These are phyloP conservation scores for Euplexia lucipara DNA, from an alignment of 2,888 invertebrate genomes.

Conservation along the genomic window DNA sequence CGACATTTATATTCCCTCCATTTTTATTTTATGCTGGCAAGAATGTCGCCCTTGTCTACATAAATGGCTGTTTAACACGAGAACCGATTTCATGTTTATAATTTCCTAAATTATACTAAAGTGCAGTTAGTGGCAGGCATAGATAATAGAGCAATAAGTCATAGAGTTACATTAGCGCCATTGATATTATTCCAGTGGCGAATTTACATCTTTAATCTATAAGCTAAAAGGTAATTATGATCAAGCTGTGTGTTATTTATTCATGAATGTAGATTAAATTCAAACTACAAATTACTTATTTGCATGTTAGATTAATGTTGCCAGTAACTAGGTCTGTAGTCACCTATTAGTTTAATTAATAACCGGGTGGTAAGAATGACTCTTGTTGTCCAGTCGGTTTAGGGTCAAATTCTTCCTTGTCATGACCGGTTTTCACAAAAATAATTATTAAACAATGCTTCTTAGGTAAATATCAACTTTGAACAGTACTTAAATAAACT, in stretches of 20 bases:
- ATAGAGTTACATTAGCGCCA: conserved; percentile 52
- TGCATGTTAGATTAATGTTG: conserved; percentile 65
- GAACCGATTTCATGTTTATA: conserved; percentile 15
- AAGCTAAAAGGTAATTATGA: conserved; percentile 65
- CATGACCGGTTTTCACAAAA: conserved; percentile 14
- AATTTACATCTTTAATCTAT: conserved; percentile 64
- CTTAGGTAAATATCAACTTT: conserved; percentile 31
- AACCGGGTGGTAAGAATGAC: conserved; percentile 30
- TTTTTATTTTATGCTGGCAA: conserved; percentile 33
- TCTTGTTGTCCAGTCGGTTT: conserved; percentile 21
- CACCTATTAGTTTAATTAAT: conserved; percentile 57
- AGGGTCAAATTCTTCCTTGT: conserved; percentile 20
- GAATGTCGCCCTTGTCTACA: conserved; percentile 39
- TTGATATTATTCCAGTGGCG: conserved; percentile 54
- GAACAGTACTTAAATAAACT: conserved; percentile 7
- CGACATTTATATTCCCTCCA: conserved; percentile 37
- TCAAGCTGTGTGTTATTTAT: conserved; percentile 63
- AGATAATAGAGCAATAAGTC: conserved; percentile 61
- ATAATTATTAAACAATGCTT: conserved; percentile 24
- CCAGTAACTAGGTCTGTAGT: conserved; percentile 60
- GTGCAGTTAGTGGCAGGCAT: conserved; percentile 36
- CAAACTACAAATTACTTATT: conserved; percentile 69
- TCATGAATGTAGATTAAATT: conserved; percentile 68
- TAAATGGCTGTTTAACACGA: conserved; percentile 34
- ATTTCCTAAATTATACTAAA: conserved; percentile 28